Evolutionary conservation across 1,140 invertebrate genomes (phyloP).

Genomic region (Nebria ingens): DNA sequence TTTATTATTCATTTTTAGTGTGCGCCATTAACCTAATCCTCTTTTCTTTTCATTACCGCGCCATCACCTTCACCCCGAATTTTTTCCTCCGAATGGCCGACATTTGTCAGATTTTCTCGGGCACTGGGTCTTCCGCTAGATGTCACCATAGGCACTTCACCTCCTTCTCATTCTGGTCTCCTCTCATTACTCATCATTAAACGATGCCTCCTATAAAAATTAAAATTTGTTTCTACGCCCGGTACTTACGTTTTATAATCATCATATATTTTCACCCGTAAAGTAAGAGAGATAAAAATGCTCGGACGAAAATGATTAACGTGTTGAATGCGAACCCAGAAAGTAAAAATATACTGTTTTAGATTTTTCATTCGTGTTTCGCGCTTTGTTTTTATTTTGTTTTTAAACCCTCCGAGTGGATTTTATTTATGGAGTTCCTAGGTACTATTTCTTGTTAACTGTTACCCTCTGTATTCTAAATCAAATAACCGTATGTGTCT

Average conservation of each 20-base stretch:
- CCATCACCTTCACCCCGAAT: constrained; percentile 6
- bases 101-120: background rate
- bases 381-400: too few relatives aligned
- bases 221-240: constrained; percentile 7
- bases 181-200: constrained; percentile 4
- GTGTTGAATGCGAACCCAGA: background rate
- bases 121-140: background rate
- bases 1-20: constrained; percentile 9
- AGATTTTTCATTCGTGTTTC: constrained; percentile 5
- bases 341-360: constrained; percentile 10
- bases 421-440: constrained; percentile 5
- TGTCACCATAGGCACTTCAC: background rate
- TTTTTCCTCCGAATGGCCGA: background rate
- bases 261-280: constrained; percentile 3
- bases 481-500: too few relatives aligned
- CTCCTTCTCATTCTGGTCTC: background rate
- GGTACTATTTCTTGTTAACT: too few relatives aligned
- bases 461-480: too few relatives aligned
- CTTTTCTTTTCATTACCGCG: constrained; percentile 9
- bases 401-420: constrained; percentile 5
- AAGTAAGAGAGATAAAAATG: constrained; percentile 6
- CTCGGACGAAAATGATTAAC: constrained; percentile 5
- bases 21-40: constrained; percentile 5
- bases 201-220: constrained; percentile 4
- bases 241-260: constrained; percentile 2